phyloP scores from a whole-genome alignment of 2,113 vertebrate species.

The Eupsittula cactorum region DNA sequence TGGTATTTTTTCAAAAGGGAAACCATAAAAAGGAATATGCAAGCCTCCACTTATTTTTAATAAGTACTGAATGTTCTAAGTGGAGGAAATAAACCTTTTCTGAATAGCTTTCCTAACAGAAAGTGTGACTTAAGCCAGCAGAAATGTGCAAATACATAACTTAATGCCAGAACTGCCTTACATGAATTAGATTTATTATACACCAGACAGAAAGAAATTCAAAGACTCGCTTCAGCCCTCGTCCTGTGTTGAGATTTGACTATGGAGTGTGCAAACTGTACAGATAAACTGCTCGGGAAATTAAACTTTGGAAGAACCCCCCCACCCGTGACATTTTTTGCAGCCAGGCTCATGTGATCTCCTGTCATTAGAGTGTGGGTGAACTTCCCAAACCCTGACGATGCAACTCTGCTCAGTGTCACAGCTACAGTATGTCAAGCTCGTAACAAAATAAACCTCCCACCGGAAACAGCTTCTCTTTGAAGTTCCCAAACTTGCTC shows the following conservation, averaged over 20 bases:
- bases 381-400: constrained; percentile 40
- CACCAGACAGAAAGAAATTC: constrained; percentile 35
- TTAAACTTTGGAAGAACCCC: constrained; percentile 6
- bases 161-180: constrained; percentile 46
- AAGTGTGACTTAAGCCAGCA: constrained; percentile 51
- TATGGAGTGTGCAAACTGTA: background rate
- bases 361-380: background rate
- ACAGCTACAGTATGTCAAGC: constrained; percentile 25
- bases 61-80: no score
- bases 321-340: background rate
- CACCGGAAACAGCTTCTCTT: constrained; percentile 34
- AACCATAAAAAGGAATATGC: no score
- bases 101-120: constrained; percentile 45
- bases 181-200: constrained; percentile 57
- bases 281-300: constrained; percentile 40
- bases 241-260: background rate
- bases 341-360: background rate
- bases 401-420: constrained; percentile 54
- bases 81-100: constrained; percentile 50
- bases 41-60: no score
- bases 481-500: constrained; percentile 42
- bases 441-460: constrained; percentile 31
- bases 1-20: no score
- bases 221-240: background rate
- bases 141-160: constrained; percentile 56